Evolutionary conservation across 1,140 invertebrate species (phyloP).

Genomic region (Bombus superbus): DNA sequence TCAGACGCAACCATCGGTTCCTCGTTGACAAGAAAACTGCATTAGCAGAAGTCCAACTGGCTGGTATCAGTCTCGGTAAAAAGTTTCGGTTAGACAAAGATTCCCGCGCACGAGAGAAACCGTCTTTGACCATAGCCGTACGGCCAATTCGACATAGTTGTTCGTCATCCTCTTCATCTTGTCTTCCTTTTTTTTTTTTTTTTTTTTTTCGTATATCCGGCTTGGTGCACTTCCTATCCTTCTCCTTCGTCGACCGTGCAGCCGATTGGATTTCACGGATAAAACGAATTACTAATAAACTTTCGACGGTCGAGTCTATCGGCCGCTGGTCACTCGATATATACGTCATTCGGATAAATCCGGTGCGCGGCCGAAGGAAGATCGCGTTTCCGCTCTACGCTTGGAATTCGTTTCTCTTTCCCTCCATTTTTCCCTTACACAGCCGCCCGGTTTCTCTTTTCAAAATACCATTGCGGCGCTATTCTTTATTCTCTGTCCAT

Average conservation of each 20-base stretch:
- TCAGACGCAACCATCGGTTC: conserved; percentile 39
- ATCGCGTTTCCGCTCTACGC: neutral
- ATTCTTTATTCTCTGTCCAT: too few species aligned
- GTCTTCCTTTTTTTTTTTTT: neutral
- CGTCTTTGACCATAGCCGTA: neutral
- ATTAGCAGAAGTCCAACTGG: conserved; percentile 54
- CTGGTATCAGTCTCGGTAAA: conserved; percentile 38
- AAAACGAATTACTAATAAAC: conserved; percentile 56
- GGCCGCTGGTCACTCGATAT: conserved; percentile 21
- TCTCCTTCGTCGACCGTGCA: neutral
- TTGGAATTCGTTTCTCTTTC: neutral
- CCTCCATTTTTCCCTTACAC: too few species aligned
- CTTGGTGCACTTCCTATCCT: neutral
- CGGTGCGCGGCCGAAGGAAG: neutral
- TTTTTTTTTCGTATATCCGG: too few species aligned
- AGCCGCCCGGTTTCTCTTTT: neutral
- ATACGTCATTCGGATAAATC: neutral
- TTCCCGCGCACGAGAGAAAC: neutral
- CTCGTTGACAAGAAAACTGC: conserved; percentile 66
- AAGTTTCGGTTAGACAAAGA: conserved; percentile 54
- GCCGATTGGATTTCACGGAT: conserved; percentile 34
- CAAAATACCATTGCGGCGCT: too few species aligned
- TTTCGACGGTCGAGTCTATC: conserved; percentile 19
- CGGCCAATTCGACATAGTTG: conserved; percentile 23
- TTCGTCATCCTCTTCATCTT: conserved; percentile 1